Base-by-base conservation (phyloP, 2,113 vertebrate genomes). In the Psittacula cyanocephala region DNA sequence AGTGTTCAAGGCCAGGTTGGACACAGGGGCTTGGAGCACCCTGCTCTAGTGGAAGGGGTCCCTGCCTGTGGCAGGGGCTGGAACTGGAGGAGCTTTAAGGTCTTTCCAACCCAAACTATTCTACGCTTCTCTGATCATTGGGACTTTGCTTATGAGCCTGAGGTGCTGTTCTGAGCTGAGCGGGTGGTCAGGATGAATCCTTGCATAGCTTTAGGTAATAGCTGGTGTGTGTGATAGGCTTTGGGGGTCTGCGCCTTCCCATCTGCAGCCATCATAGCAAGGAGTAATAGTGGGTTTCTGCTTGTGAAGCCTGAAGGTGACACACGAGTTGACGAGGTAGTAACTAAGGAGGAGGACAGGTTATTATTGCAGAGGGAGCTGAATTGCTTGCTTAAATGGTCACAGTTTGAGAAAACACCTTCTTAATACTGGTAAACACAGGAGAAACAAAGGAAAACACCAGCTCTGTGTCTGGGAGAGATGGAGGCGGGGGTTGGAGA, bases 391-490 rank as follows among this genome's bases (percentile, higher is more conserved):
- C 77, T 86, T 91, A 84, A 95, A 59, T 0, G 1, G 25, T 52
- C 60, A 37, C 87, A 59, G 23, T 25, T 78, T 24, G 49, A 94
- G 69, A 81, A 81, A 86, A 87, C 84, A 46, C 65, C 46, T 43
- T 84, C 91, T 81, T 29, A 78, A 60, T 81, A 17, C 72, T 17
- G 31, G 31, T 9, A 81, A 84, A 67, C 35, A 57, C 28, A 31
- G 28, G 50, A 85, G 37, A 33, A 63, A 43, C 0, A 0, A 41
- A 44, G 41, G 1, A 7, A 59, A 86, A 52, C 13, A 13, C 17
- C 2, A 0, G 8, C 9, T 35, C 28, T 0, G 0, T 37, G 50
- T 24, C 0, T 0, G 53, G 50, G 44, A 80, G 37, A 41, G 44
- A 8, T 10, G 12, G 59, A 39, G n/a, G 5, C 2, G 20, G 37